Evolutionary conservation across 2,113 vertebrate genomes (phyloP).

Genomic region (Holacanthus passer): DNA sequence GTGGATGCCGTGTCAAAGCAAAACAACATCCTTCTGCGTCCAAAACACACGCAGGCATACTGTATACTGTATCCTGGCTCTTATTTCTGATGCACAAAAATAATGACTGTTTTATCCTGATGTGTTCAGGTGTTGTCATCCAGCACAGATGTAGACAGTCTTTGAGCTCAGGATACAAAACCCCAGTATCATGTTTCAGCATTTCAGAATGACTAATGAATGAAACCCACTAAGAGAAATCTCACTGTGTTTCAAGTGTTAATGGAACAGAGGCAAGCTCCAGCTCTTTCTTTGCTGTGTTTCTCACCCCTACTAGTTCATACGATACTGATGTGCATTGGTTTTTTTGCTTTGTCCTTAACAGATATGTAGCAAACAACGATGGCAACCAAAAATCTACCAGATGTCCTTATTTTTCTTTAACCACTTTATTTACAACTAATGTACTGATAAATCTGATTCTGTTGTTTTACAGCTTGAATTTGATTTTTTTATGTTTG

Average conservation of each 20-base stretch:
- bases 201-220: not conserved
- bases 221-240: not conserved
- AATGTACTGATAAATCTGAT: too few species aligned
- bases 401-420: too few species aligned
- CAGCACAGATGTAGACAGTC: not conserved
- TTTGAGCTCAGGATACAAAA: not conserved
- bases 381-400: too few species aligned
- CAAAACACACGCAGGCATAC: conserved; percentile 10
- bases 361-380: too few species aligned
- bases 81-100: conserved; percentile 6
- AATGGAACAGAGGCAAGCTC: not conserved
- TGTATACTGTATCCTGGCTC: conserved; percentile 1
- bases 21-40: conserved; percentile 32
- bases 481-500: too few species aligned
- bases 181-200: not conserved
- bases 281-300: not conserved
- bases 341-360: too few species aligned
- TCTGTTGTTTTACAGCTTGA: too few species aligned
- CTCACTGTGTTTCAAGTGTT: not conserved
- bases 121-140: not conserved
- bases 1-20: conserved; percentile 53
- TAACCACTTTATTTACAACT: too few species aligned
- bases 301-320: not conserved
- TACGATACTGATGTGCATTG: too few species aligned
- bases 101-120: not conserved